Evolutionary conservation across 2,113 vertebrate genomes (phyloP).

Genomic region (Salvelinus sp.): DNA sequence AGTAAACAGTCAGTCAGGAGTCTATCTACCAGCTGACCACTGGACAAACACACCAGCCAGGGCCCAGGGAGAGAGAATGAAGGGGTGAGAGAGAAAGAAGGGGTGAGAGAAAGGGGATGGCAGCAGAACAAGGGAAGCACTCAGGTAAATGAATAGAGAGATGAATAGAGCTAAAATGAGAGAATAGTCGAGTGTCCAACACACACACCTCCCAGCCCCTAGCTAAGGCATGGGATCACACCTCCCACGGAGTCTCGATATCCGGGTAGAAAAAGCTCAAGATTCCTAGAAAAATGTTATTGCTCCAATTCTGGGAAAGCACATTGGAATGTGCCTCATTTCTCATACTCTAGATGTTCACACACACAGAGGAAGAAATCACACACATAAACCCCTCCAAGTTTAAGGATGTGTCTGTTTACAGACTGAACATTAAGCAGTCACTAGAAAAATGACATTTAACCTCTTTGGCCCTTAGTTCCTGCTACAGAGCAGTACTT

Average conservation of each 20-base stretch:
- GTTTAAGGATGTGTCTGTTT: too few relatives aligned
- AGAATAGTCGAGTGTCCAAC: neutral
- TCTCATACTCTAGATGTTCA: neutral
- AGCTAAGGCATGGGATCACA: neutral
- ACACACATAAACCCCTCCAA: too few relatives aligned
- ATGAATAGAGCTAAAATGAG: neutral
- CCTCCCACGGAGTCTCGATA: neutral
- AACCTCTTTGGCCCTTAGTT: too few relatives aligned
- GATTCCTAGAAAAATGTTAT: neutral
- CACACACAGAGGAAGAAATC: neutral
- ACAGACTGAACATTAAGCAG: too few relatives aligned
- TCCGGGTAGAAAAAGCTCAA: neutral
- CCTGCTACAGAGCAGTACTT: too few relatives aligned
- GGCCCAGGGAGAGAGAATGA: neutral
- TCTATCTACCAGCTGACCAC: conserved; percentile 9
- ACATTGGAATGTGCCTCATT: neutral
- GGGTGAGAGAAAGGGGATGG: neutral
- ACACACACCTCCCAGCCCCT: neutral
- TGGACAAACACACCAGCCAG: conserved; percentile 20
- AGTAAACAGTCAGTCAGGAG: conserved; percentile 13
- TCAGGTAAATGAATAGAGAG: neutral
- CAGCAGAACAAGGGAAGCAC: neutral
- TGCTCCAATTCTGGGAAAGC: neutral
- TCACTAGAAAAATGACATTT: too few relatives aligned
- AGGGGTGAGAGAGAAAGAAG: neutral